Evolutionary conservation across 2,113 vertebrate species (phyloP).

Genomic region (Turnix velox): DNA sequence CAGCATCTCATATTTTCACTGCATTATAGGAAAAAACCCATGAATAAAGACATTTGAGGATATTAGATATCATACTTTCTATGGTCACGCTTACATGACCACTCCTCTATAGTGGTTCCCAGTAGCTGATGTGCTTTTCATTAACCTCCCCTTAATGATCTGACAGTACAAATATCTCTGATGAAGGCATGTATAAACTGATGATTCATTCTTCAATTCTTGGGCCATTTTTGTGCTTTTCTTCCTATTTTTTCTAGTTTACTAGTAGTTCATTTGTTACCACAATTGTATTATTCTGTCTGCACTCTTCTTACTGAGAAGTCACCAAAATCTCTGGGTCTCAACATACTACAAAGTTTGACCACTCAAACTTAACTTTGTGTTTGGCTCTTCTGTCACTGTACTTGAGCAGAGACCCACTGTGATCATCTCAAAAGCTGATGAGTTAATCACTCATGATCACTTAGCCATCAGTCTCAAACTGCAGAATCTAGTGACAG

Average conservation of each 20-base stretch:
- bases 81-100: background rate
- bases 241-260: background rate
- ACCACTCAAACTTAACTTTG: background rate
- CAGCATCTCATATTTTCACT: background rate
- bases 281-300: background rate
- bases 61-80: background rate
- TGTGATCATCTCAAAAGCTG: background rate
- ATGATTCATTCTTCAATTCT: background rate
- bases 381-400: background rate
- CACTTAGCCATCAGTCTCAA: background rate
- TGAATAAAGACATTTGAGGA: background rate
- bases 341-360: background rate
- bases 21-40: background rate
- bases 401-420: background rate
- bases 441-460: background rate
- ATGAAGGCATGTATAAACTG: background rate
- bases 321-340: background rate
- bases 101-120: background rate
- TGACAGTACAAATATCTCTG: background rate
- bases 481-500: background rate
- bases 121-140: background rate
- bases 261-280: background rate
- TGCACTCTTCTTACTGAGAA: background rate
- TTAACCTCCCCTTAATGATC: background rate
- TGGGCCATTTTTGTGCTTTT: background rate